Percentiles rank a stretch among this genome's conserved stretches.
These are phyloP conservation scores for Lepus townsendii DNA, from an alignment of 2,797 vertebrate genomes.

Conservation along the genomic window DNA sequence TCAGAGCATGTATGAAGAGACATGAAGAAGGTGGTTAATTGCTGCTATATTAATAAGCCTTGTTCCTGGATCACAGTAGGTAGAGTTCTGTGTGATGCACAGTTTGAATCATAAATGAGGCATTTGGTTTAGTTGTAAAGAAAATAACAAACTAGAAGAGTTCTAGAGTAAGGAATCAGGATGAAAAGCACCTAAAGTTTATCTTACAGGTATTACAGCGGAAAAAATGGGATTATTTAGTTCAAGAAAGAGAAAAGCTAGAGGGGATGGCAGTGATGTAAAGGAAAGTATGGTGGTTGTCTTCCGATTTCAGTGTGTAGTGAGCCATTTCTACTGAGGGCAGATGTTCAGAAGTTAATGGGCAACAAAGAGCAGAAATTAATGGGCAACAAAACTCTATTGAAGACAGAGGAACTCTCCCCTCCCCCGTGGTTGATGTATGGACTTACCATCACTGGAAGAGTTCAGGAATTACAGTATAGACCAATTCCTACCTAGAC, in stretches of 20 bases:
- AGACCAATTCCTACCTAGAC: not conserved
- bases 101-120: not conserved
- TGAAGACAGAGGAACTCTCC: not conserved
- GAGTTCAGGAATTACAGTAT: constrained; percentile 16
- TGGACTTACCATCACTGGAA: not conserved
- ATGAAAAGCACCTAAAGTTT: not conserved
- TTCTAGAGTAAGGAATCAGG: not conserved
- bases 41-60: not conserved
- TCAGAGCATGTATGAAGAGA: not conserved
- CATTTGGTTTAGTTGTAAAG: constrained; percentile 23
- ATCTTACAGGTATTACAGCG: not conserved
- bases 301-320: not conserved
- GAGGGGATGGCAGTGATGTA: not conserved
- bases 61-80: not conserved
- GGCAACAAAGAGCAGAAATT: not conserved
- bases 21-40: not conserved
- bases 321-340: not conserved
- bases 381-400: not conserved
- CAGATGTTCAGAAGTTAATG: not conserved
- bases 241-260: not conserved
- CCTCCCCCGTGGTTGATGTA: not conserved
- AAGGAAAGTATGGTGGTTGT: not conserved
- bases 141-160: not conserved
- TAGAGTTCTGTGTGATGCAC: not conserved
- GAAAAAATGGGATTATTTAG: not conserved